Evolutionary conservation across 2,113 vertebrate genomes (phyloP).

Genomic region (Morphnarchus princeps): DNA sequence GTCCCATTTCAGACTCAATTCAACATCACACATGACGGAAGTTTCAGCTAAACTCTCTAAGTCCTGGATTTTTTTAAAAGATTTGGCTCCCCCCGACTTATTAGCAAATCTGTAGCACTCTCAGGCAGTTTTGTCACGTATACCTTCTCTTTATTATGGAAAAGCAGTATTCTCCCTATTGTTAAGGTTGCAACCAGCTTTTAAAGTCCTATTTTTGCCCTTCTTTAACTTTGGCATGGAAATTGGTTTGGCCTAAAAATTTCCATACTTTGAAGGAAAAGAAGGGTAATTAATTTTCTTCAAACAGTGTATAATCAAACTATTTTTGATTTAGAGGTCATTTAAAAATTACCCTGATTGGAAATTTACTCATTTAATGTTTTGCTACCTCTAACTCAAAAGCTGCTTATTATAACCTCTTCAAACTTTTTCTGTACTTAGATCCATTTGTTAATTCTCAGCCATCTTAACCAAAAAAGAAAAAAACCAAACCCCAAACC

Average conservation of each 20-base stretch:
- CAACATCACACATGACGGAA: neutral
- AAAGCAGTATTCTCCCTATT: neutral
- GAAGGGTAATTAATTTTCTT: constrained; percentile 62
- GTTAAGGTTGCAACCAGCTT: constrained; percentile 15
- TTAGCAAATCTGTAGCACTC: neutral
- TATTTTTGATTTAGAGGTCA: constrained; percentile 57
- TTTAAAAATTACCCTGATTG: constrained; percentile 23
- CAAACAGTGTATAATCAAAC: constrained; percentile 51
- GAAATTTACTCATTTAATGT: constrained; percentile 34
- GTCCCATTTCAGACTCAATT: neutral
- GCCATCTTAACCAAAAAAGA: neutral
- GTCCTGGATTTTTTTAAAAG: neutral
- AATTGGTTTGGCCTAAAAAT: constrained; percentile 46
- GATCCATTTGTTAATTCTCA: neutral
- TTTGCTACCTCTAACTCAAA: constrained; percentile 38
- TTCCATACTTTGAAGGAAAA: constrained; percentile 60
- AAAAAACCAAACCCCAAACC: neutral
- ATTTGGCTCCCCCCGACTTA: neutral
- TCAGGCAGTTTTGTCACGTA: constrained; percentile 15
- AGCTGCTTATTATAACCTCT: constrained; percentile 2
- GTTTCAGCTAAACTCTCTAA: neutral
- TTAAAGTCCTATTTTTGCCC: constrained; percentile 35
- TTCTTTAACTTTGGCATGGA: constrained; percentile 46
- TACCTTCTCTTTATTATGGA: constrained; percentile 35
- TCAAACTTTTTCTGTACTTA: neutral